A percentile compares a stretch with the other conserved stretches of the same genome.
Conservation (phyloP, 1,140 invertebrate genomes). For the Hyles vespertilio region DNA sequence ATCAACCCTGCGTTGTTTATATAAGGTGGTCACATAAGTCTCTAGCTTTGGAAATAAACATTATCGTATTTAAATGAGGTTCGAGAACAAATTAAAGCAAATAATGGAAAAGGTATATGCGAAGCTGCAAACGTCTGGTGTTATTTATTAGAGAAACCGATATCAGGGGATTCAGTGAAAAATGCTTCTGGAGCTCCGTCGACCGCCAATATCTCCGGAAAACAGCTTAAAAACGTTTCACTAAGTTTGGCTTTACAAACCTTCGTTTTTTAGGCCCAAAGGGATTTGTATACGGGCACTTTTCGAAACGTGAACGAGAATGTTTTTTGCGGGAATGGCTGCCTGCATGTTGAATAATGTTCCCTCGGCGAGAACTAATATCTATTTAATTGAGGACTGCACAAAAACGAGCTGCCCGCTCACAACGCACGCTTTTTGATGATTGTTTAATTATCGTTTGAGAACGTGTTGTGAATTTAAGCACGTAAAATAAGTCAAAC, state of each 20-base stretch:
- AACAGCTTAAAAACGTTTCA: constrained; percentile 46
- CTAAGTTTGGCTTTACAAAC: constrained; percentile 40
- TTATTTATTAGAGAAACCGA: constrained; percentile 38
- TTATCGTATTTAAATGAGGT: too few relatives aligned
- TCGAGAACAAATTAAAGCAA: constrained; percentile 15
- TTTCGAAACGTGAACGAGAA: constrained; percentile 18
- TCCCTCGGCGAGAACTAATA: constrained; percentile 18
- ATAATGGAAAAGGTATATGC: constrained; percentile 25
- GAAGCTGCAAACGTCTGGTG: constrained; percentile 26
- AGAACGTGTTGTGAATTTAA: neutral
- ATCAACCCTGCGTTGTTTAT: too few relatives aligned
- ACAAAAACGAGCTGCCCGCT: neutral
- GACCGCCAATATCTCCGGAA: constrained; percentile 45
- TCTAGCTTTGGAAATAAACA: too few relatives aligned
- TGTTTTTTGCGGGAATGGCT: constrained; percentile 14
- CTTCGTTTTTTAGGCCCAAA: constrained; percentile 41
- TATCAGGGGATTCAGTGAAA: constrained; percentile 36
- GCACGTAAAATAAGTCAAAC: neutral
- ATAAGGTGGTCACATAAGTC: too few relatives aligned
- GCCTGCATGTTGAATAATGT: constrained; percentile 18
- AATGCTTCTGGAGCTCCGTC: constrained; percentile 28
- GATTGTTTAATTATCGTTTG: neutral
- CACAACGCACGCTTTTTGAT: too few relatives aligned
- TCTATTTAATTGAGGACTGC: constrained; percentile 14
- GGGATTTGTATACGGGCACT: constrained; percentile 31